Percentiles rank a stretch among this genome's conserved stretches.
Conservation (phyloP, 2,797 vertebrate genomes). For the Ctenosaura bakeri region DNA sequence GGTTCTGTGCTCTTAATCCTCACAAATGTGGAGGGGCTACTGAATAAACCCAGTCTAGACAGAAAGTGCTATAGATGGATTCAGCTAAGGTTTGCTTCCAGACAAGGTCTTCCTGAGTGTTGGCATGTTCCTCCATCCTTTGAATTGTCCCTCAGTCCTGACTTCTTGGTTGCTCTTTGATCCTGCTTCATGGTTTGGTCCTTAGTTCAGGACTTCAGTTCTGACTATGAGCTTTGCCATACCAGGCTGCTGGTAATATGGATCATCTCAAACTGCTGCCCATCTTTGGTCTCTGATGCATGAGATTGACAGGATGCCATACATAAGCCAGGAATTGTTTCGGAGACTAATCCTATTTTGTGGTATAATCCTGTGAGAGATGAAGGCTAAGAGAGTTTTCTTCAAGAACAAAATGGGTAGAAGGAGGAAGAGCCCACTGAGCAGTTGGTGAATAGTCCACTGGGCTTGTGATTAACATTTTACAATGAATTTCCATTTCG, state of each 20-base stretch:
- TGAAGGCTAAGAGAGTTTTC: background rate
- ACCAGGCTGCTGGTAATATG: background rate
- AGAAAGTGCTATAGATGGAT: too few species aligned
- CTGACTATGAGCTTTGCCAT: background rate
- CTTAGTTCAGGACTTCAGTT: background rate
- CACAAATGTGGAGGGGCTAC: too few species aligned
- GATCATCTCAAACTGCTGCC: too few species aligned
- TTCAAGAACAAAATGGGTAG: background rate
- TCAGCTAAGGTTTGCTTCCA: too few species aligned
- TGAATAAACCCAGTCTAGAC: too few species aligned
- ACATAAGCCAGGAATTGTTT: background rate
- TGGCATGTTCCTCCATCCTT: background rate
- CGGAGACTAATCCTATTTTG: background rate
- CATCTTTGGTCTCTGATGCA: background rate
- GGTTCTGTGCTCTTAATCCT: too few species aligned
- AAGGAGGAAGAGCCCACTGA: background rate
- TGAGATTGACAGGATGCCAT: background rate
- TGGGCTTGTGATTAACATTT: background rate
- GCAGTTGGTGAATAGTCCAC: background rate
- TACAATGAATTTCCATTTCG: background rate
- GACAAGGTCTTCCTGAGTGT: background rate
- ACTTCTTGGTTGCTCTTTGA: background rate
- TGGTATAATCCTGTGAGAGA: too few species aligned
- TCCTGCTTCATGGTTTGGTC: background rate
- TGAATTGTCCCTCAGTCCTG: background rate